A percentile compares a stretch with the other conserved stretches of the same genome.
These are phyloP conservation scores for Sussaba pulchella DNA, from an alignment of 2,888 invertebrate genomes.

Conservation along the genomic window DNA sequence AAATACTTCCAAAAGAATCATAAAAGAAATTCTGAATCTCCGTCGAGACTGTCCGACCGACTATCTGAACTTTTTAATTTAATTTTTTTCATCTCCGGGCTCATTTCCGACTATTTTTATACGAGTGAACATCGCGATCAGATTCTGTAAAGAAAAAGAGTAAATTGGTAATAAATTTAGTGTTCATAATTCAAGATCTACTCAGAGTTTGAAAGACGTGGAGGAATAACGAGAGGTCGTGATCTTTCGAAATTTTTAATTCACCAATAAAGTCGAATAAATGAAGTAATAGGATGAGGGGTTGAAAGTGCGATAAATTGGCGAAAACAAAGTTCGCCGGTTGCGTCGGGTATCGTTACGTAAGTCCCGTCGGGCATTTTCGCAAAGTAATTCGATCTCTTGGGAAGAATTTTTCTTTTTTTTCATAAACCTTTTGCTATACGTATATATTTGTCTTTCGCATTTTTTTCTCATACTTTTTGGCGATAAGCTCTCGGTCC, in stretches of 20 bases:
- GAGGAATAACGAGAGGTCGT: constrained; percentile 15
- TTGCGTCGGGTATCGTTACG: constrained; percentile 43
- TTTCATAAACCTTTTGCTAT: constrained; percentile 56
- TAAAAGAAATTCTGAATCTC: neutral
- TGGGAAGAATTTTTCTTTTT: constrained; percentile 50
- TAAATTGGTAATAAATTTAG: constrained; percentile 45
- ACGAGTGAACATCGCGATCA: neutral
- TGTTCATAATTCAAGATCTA: constrained; percentile 9
- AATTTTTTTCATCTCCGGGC: neutral
- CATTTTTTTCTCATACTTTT: constrained; percentile 31
- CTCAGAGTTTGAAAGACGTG: neutral
- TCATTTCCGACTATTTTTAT: constrained; percentile 7
- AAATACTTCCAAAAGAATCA: neutral
- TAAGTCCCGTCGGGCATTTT: constrained; percentile 3
- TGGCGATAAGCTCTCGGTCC: constrained; percentile 16
- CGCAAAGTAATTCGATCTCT: constrained; percentile 36
- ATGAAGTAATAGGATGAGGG: neutral
- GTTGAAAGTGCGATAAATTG: constrained; percentile 51
- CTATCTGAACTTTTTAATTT: neutral
- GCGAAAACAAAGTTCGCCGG: constrained; percentile 35
- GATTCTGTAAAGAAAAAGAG: constrained; percentile 1
- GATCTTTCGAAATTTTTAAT: constrained; percentile 54
- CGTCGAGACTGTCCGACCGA: neutral
- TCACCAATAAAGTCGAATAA: constrained; percentile 46
- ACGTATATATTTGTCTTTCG: constrained; percentile 33